Evolutionary conservation across 2,113 vertebrate genomes (phyloP), one percentile per base, ranked within the genome.

Genomic region (Epinephelus moara): DNA sequence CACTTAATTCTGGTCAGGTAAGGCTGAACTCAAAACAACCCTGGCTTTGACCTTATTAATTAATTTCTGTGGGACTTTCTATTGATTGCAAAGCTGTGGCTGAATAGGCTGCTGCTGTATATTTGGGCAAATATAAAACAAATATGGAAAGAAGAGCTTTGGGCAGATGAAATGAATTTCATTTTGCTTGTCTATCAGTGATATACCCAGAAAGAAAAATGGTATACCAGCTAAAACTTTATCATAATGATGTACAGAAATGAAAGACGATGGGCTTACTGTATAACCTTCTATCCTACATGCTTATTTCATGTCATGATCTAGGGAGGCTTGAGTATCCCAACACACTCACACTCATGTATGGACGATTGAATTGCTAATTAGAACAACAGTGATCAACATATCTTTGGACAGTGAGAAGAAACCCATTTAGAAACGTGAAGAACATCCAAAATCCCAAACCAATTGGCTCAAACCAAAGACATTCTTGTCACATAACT

Each of bases 51-150:
- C 90, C 84, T 86, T 86, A 85, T 92, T 94, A 91, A 95, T 94
- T 93, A 87, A 93, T 95, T 93, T 94, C 90, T 81, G 56, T 70
- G 93, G 92, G 92, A 93, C 70, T 80, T 87, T 55, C 63, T 81
- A 81, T 86, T 82, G 85, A 88, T 89, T 88, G 82, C 37, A 69
- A 83, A 86, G 78, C 69, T 77, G 25, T 33, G 81, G 77, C 62
- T 81, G 68, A 85, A 63, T 68, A 75, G 60, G 56, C 42, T 80
- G 70, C 60, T 78, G 60, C 73, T 60, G 19, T 61, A 47, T 9
- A 33, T 82, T 77, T 84, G 66, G 52, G 50, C 37, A 93, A 84
- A 87, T 82, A 69, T 63, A 81, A 84, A 64, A 80, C 8, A 50
- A 78, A 87, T 85, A 80, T 81, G 75, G 11, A 66, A 53, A 69